Base-by-base conservation (phyloP, 2,797 vertebrate species). In the Enteromius afrohamiltoni region DNA sequence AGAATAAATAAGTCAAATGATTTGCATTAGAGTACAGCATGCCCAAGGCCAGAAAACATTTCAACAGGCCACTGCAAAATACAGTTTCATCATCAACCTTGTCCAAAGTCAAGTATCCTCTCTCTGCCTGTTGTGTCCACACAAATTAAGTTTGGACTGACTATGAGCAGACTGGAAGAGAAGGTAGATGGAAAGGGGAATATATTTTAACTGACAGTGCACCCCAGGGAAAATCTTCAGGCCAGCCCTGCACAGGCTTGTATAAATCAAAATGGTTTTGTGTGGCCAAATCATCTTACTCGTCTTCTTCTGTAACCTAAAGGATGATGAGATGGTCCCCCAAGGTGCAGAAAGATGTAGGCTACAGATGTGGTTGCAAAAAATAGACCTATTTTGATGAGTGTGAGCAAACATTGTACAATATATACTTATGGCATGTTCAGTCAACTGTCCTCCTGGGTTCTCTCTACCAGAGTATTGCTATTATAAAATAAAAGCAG, bases 71-170 rank as follows among this genome's bases (percentile, higher is more conserved):
- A 26, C 14, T 67, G 60, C 62, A 60, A 47, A 49, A 47, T 37
- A 64, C 74, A 74, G 64, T 85, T 86, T 87, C 55, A 76, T 82
- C 69, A 71, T 84, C 69, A 82, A 65, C 62, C 77, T 78, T 74
- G 79, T 78, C 40, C 49, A 77, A 85, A 85, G 75, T 76, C 83
- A 84, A 71, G 67, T 73, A 82, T 68, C 58, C 83, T 85, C 60
- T 49, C 67, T 53, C n/a, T 47, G 40, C 55, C 83, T 85, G 51
- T 75, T 58, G 60, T 23, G 45, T 67, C 65, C 73, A 83, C 49
- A 53, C 65, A 80, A 80, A 69, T 34, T 64, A 64, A 53, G 62
- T 79, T 67, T 79, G 60, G 26, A 47, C 26, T 8, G 77, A 23
- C 77, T 51, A 67, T 78, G 29, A 1, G 62, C 29, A 79, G 62